Percentiles rank a stretch among this genome's conserved stretches.
Conservation (phyloP, 2,113 vertebrate genomes). For the Penelope pileata region DNA sequence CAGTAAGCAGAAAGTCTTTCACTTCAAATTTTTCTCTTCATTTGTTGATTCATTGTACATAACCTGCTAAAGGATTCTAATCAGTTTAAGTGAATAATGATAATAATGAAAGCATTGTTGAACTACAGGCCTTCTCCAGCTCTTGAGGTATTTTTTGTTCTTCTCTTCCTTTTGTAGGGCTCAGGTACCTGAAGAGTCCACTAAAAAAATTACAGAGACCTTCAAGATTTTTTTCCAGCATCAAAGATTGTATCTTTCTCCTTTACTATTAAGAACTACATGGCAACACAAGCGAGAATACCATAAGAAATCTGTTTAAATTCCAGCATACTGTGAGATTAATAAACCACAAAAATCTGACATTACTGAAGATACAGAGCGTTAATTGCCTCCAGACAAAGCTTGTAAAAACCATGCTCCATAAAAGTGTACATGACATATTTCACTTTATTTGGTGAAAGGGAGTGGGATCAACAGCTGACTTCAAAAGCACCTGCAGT, state of each 20-base stretch:
- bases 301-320: constrained; percentile 56
- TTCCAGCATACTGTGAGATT: constrained; percentile 65
- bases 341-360: constrained; percentile 67
- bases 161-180: not conserved
- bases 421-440: constrained; percentile 7
- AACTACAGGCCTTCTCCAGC: not conserved
- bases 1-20: not conserved
- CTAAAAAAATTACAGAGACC: not conserved
- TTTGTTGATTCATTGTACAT: not conserved
- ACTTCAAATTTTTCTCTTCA: not conserved
- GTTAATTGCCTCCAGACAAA: constrained; percentile 58
- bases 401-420: constrained; percentile 9
- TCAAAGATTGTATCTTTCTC: not conserved
- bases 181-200: not conserved
- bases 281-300: not conserved
- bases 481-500: not conserved
- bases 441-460: not conserved
- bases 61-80: not conserved
- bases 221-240: not conserved
- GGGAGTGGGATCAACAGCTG: not conserved
- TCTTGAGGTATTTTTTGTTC: not conserved
- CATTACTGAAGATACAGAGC: constrained; percentile 38
- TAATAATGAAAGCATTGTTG: not conserved
- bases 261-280: constrained; percentile 5
- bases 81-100: not conserved